Evolutionary conservation across 1,140 invertebrate genomes (phyloP).

Genomic region (Diachasmimorpha longicaudata): DNA sequence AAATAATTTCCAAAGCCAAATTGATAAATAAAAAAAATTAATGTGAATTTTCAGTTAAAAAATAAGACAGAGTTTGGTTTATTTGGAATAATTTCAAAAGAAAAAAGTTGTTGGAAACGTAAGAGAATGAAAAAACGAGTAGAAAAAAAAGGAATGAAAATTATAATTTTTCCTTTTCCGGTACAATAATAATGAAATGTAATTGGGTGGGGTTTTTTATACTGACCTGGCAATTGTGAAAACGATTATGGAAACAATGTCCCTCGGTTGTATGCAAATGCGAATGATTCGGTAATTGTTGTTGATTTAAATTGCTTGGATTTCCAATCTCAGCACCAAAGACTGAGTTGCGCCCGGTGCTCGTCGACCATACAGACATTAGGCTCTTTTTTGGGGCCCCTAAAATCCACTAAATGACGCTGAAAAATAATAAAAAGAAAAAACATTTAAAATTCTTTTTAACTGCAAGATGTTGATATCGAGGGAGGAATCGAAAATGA

Average conservation of each 20-base stretch:
- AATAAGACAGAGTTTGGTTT: no score
- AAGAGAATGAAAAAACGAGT: no score
- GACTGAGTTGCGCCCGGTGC: constrained; percentile 59
- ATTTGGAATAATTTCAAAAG: no score
- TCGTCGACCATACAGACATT: constrained; percentile 62
- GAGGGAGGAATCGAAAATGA: no score
- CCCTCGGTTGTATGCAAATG: constrained; percentile 53
- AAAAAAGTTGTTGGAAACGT: no score
- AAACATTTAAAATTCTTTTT: not conserved
- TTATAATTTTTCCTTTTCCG: not conserved
- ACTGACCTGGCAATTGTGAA: constrained; percentile 56
- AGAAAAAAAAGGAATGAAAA: not conserved
- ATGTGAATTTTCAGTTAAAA: no score
- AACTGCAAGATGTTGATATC: no score
- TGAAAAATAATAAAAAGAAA: constrained; percentile 29
- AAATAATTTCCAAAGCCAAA: no score
- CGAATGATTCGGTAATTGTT: constrained; percentile 46
- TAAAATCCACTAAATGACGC: constrained; percentile 30
- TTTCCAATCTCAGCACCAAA: constrained; percentile 52
- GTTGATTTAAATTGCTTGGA: constrained; percentile 40
- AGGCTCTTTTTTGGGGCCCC: constrained; percentile 39
- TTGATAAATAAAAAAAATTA: no score
- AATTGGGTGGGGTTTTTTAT: not conserved
- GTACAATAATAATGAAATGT: not conserved
- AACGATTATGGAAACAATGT: constrained; percentile 56